These are phyloP conservation scores for Phenganax subtilis DNA, from an alignment of 92 coral and sea anemone genomes.

Conservation along the genomic window DNA sequence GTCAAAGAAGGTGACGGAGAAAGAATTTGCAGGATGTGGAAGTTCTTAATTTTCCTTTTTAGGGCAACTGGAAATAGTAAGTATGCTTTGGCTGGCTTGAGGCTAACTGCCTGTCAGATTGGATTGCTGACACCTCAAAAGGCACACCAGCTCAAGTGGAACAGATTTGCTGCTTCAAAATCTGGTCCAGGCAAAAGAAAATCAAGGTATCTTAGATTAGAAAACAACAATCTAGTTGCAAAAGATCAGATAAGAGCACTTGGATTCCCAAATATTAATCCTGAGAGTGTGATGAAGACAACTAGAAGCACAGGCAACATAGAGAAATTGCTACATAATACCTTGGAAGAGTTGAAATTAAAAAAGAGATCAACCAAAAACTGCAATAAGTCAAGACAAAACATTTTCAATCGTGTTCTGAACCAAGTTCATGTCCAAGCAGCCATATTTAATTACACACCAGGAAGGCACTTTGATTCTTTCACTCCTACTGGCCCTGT, in stretches of 20 bases:
- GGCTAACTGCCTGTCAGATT: conserved; percentile 47
- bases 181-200: conserved; percentile 46
- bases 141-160: conserved; percentile 52
- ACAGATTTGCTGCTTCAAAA: conserved; percentile 50
- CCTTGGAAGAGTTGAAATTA: conserved; percentile 46
- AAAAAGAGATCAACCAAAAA: conserved; percentile 38
- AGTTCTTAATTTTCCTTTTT: conserved; percentile 45
- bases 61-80: conserved; percentile 42
- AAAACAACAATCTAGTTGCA: conserved; percentile 43
- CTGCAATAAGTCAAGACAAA: conserved; percentile 28
- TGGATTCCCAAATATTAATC: conserved; percentile 49
- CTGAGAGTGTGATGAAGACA: conserved; percentile 39
- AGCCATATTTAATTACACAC: background rate
- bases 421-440: conserved; percentile 28
- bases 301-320: conserved; percentile 45
- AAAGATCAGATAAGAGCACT: conserved; percentile 51
- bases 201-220: conserved; percentile 49
- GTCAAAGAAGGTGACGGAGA: conserved; percentile 60
- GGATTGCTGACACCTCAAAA: conserved; percentile 49
- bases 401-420: conserved; percentile 7
- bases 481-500: conserved; percentile 4
- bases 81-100: conserved; percentile 61
- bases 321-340: conserved; percentile 41
- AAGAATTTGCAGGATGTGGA: conserved; percentile 41
- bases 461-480: conserved; percentile 27